These are phyloP conservation scores for Callospermophilus lateralis DNA, from an alignment of 2,113 vertebrate species.

Conservation along the genomic window DNA sequence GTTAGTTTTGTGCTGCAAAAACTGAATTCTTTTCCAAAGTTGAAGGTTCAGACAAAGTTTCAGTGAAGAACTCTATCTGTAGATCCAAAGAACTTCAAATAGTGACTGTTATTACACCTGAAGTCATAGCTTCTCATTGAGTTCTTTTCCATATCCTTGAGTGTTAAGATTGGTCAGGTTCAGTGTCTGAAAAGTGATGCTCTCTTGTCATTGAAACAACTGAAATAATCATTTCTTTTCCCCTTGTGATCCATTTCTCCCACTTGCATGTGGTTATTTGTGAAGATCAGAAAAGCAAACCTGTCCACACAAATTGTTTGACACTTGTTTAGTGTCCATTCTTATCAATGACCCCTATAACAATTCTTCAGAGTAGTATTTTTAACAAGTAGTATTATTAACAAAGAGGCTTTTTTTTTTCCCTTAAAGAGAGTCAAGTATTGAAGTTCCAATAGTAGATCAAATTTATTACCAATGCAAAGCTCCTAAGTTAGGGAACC, in stretches of 20 bases:
- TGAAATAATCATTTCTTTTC: background rate
- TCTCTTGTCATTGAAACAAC: background rate
- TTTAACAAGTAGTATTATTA: background rate
- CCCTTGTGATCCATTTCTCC: background rate
- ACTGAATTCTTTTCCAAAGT: background rate
- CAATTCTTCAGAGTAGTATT: background rate
- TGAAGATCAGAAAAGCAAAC: conserved; percentile 28
- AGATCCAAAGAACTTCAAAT: background rate
- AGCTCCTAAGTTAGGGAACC: background rate
- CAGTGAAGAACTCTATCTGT: background rate
- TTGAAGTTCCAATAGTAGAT: background rate
- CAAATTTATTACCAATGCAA: background rate
- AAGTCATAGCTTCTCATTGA: background rate
- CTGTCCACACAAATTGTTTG: background rate
- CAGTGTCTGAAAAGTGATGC: background rate
- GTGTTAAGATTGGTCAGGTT: background rate
- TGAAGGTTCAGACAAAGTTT: conserved; percentile 1
- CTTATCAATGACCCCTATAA: background rate
- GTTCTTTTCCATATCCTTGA: background rate
- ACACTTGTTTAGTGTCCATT: conserved; percentile 10
- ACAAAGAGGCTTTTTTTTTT: background rate
- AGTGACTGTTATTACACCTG: background rate
- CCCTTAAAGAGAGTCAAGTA: background rate
- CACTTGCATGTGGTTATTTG: background rate
- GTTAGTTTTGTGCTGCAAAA: background rate